phyloP scores from a whole-genome alignment of 2,113 vertebrate genomes.

The Amazona guildingii region DNA sequence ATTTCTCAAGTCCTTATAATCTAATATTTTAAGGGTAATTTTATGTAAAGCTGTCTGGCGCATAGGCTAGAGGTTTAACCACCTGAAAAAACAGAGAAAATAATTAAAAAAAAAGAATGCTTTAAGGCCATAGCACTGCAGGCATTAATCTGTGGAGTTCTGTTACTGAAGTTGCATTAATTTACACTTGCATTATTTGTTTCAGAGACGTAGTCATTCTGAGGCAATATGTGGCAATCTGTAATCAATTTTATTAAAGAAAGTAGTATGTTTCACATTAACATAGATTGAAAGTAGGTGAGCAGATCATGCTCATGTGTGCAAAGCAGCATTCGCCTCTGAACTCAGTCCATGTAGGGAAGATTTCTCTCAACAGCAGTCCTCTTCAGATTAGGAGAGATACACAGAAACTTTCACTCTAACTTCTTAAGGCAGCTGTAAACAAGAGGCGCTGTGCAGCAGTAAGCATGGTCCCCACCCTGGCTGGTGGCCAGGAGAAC shows the following conservation, averaged over 20 bases:
- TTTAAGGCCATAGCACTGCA: background rate
- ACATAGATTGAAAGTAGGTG: background rate
- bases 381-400: background rate
- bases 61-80: background rate
- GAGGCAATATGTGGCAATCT: background rate
- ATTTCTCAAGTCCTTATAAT: slow-evolving; percentile 16
- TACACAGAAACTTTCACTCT: background rate
- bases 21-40: slow-evolving; percentile 19
- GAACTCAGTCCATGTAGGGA: rapidly evolving
- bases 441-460: background rate
- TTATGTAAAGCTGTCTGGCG: background rate
- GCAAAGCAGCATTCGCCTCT: background rate
- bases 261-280: background rate
- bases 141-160: background rate
- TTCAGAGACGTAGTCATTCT: background rate
- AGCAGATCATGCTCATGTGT: background rate
- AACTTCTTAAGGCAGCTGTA: background rate
- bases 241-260: background rate
- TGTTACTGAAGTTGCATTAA: background rate
- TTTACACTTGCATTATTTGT: background rate
- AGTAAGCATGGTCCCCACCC: background rate
- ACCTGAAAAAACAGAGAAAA: background rate
- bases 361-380: background rate
- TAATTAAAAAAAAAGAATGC: background rate
- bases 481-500: background rate